These are phyloP conservation scores for Aromia moschata DNA, from an alignment of 2,888 invertebrate species.

Conservation along the genomic window DNA sequence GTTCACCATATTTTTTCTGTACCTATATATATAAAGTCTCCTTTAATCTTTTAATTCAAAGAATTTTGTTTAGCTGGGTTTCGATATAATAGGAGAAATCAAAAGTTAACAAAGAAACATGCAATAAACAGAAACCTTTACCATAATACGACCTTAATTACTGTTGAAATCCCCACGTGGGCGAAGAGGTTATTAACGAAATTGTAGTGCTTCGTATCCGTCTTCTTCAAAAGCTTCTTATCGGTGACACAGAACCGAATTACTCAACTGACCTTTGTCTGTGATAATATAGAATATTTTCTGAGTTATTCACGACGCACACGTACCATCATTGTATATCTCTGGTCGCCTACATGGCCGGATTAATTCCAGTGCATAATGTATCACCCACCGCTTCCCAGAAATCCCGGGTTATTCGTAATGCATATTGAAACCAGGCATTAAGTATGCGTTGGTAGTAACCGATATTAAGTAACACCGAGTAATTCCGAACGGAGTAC, in stretches of 20 bases:
- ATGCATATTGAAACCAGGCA: background rate
- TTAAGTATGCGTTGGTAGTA: background rate
- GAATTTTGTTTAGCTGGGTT: no score
- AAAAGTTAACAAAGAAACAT: no score
- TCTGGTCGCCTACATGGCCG: conserved; percentile 1
- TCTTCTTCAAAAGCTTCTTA: background rate
- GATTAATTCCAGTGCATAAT: background rate
- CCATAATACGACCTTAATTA: no score
- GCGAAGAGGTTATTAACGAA: no score
- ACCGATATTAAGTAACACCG: background rate
- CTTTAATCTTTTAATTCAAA: no score
- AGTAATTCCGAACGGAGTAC: background rate
- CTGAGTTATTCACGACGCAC: background rate
- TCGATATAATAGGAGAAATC: no score
- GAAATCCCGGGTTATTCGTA: no score
- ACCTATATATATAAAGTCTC: no score
- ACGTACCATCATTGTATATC: background rate
- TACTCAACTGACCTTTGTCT: conserved; percentile 1
- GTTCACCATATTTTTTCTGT: no score
- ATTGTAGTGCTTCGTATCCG: no score
- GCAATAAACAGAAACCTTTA: no score
- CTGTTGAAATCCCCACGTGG: no score
- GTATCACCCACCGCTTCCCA: background rate
- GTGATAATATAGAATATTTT: conserved; percentile 7
- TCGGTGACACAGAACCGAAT: background rate